phyloP scores from a whole-genome alignment of 2,797 vertebrate species.

The Spinus pinus region DNA sequence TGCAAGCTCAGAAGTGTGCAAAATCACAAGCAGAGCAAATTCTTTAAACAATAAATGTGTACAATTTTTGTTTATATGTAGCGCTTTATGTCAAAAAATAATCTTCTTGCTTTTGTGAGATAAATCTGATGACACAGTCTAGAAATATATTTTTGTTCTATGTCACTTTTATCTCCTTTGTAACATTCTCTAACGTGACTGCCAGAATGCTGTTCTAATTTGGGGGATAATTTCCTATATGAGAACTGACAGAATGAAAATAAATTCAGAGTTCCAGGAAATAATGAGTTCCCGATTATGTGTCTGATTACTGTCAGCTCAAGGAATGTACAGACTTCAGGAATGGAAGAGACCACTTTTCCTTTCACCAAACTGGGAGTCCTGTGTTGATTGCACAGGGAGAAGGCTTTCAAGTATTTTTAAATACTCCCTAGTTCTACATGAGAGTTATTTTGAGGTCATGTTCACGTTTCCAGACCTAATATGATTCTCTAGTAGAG shows the following conservation, averaged over 20 bases:
- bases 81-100: background rate
- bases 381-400: background rate
- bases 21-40: constrained; percentile 15
- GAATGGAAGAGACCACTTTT: constrained; percentile 22
- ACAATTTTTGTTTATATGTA: background rate
- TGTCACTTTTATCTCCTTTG: constrained; percentile 44
- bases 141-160: constrained; percentile 20
- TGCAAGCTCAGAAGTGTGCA: background rate
- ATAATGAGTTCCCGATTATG: constrained; percentile 55
- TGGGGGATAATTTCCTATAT: constrained; percentile 51
- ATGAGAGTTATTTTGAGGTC: constrained; percentile 44
- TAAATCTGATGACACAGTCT: constrained; percentile 25
- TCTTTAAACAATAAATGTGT: constrained; percentile 1
- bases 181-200: constrained; percentile 23
- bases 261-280: constrained; percentile 50
- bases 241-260: constrained; percentile 56
- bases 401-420: constrained; percentile 12
- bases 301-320: constrained; percentile 39
- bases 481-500: constrained; percentile 39
- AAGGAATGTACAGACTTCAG: background rate
- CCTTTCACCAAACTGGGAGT: constrained; percentile 18
- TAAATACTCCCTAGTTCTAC: background rate
- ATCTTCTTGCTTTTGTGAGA: background rate
- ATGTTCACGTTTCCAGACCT: constrained; percentile 11
- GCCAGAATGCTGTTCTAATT: constrained; percentile 50